Evolutionary conservation across 2,113 vertebrate species (phyloP).

Genomic region (Dryoscopus gambensis): DNA sequence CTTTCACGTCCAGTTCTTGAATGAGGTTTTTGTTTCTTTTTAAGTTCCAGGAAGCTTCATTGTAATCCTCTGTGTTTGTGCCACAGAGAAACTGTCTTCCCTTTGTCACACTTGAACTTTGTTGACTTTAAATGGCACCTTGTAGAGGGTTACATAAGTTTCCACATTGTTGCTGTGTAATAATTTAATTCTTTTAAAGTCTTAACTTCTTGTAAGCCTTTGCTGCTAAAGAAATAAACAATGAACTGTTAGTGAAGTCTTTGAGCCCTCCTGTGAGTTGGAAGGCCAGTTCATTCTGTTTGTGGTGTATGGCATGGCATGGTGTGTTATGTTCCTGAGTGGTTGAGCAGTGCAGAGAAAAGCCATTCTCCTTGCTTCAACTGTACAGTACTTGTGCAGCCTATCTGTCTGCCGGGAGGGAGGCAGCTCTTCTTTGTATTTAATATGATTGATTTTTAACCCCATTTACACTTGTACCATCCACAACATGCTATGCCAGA

Average conservation of each 20-base stretch:
- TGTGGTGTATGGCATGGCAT: accelerated
- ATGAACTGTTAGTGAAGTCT: neutral
- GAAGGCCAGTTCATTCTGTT: neutral
- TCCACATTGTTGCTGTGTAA: no score
- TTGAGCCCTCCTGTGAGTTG: neutral
- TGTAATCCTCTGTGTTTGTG: neutral
- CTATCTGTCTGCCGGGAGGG: neutral
- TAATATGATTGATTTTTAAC: neutral
- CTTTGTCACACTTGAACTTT: neutral
- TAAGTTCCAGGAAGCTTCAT: neutral
- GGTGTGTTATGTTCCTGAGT: neutral
- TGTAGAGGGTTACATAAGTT: neutral
- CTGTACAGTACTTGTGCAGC: accelerated
- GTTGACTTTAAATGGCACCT: neutral
- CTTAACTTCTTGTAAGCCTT: neutral
- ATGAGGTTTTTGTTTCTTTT: neutral
- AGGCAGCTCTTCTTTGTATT: neutral
- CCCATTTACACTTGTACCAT: neutral
- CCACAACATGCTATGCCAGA: neutral
- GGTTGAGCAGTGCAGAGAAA: neutral
- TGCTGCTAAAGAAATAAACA: neutral
- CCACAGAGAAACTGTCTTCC: no score
- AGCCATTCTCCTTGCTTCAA: neutral
- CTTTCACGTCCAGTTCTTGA: neutral
- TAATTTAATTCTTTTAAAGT: neutral